These are phyloP conservation scores for Ptilorrhoa leucosticta DNA, from an alignment of 2,113 vertebrate genomes.

Conservation along the genomic window DNA sequence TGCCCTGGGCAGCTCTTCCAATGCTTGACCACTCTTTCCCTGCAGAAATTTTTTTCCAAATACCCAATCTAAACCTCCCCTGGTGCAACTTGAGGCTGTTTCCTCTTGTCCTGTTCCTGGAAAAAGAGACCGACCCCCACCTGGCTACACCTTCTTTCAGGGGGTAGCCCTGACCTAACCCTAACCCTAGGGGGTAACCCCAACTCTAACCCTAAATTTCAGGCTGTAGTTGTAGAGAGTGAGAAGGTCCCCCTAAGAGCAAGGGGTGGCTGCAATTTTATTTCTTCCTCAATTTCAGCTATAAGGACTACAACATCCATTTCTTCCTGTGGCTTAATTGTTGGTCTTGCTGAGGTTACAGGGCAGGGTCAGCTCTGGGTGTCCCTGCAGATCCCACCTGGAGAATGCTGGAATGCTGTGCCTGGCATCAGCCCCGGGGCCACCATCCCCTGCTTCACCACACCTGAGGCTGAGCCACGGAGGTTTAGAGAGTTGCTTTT, in stretches of 20 bases:
- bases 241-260: neutral
- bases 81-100: neutral
- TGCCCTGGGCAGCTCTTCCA: neutral
- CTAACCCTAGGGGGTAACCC: neutral
- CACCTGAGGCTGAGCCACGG: neutral
- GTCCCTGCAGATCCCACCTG: neutral
- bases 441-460: neutral
- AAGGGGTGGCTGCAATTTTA: neutral
- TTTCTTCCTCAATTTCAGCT: neutral
- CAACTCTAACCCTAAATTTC: neutral
- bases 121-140: neutral
- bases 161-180: neutral
- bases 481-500: neutral
- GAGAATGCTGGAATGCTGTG: neutral
- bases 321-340: neutral
- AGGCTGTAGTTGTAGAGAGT: neutral
- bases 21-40: neutral
- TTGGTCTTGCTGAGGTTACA: neutral
- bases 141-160: too few relatives aligned
- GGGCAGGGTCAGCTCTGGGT: neutral
- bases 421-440: neutral
- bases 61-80: neutral
- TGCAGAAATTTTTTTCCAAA: neutral
- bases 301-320: accelerated
- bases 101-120: neutral